Percentiles rank a stretch among this genome's conserved stretches.
These are phyloP conservation scores for Cottoperca gobio DNA, from an alignment of 2,797 vertebrate genomes.

Conservation along the genomic window DNA sequence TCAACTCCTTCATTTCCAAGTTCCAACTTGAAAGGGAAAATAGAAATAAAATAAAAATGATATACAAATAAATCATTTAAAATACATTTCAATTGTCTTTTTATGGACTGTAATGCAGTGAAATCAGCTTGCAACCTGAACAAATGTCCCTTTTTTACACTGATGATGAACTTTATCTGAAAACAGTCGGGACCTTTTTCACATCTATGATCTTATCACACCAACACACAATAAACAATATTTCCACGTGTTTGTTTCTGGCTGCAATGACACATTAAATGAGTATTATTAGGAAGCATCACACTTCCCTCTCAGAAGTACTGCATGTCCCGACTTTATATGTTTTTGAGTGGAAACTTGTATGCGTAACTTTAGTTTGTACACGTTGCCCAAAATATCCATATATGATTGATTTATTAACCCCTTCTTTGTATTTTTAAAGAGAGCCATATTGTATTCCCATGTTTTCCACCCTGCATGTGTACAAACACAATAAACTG, in stretches of 20 bases:
- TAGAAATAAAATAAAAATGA: too few relatives aligned
- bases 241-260: background rate
- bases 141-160: too few relatives aligned
- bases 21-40: too few relatives aligned
- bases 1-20: too few relatives aligned
- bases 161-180: too few relatives aligned
- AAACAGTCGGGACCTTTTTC: background rate
- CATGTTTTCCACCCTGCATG: background rate
- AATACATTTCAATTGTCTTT: too few relatives aligned
- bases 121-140: too few relatives aligned
- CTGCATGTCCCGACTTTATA: too few relatives aligned
- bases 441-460: background rate
- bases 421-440: background rate
- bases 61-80: too few relatives aligned
- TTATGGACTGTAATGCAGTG: too few relatives aligned
- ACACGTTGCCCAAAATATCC: background rate
- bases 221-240: background rate
- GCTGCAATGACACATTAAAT: background rate
- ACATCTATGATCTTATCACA: background rate
- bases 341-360: background rate
- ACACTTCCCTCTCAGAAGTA: too few relatives aligned
- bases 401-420: background rate
- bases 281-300: too few relatives aligned
- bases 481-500: background rate
- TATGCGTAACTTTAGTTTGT: accelerated